Conservation (phyloP, 2,888 invertebrate species). For the Cataglyphis rosenhaueri region DNA sequence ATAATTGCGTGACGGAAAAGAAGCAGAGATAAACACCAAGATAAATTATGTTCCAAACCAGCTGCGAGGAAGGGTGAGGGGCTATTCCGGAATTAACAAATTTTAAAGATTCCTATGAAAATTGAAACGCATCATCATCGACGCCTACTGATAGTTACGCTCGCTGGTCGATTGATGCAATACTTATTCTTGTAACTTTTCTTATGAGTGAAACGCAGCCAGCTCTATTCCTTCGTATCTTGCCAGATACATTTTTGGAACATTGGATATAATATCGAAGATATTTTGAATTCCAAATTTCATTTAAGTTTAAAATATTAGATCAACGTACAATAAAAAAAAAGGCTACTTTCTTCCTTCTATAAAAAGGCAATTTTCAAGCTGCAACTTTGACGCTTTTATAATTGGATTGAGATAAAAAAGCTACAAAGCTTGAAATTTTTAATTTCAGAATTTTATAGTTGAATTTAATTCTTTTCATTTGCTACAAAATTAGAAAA, state of each 20-base stretch:
- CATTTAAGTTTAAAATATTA: neutral
- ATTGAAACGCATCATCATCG: neutral
- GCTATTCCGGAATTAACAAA: neutral
- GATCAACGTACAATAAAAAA: neutral
- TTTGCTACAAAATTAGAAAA: no score
- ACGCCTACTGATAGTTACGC: slow-evolving; percentile 9
- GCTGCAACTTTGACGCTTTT: no score
- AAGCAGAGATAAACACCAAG: slow-evolving; percentile 26
- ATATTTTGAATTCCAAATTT: neutral
- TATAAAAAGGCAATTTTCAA: neutral
- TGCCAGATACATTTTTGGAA: slow-evolving; percentile 16
- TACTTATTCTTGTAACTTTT: slow-evolving; percentile 39
- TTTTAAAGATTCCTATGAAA: slow-evolving; percentile 25
- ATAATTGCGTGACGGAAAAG: slow-evolving; percentile 11
- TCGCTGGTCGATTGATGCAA: slow-evolving; percentile 33
- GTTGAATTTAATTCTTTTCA: no score
- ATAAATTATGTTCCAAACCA: slow-evolving; percentile 40
- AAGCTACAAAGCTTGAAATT: no score
- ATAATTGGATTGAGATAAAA: no score
- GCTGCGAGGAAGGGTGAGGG: neutral
- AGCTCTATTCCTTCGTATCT: neutral
- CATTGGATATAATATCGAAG: slow-evolving; percentile 9
- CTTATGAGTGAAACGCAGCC: slow-evolving; percentile 16
- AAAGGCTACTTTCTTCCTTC: no score
- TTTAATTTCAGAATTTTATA: no score